A percentile compares a stretch with the other conserved stretches of the same genome.
phyloP scores from a whole-genome alignment of 1,140 invertebrate genomes.

The Zophobas atratus region DNA sequence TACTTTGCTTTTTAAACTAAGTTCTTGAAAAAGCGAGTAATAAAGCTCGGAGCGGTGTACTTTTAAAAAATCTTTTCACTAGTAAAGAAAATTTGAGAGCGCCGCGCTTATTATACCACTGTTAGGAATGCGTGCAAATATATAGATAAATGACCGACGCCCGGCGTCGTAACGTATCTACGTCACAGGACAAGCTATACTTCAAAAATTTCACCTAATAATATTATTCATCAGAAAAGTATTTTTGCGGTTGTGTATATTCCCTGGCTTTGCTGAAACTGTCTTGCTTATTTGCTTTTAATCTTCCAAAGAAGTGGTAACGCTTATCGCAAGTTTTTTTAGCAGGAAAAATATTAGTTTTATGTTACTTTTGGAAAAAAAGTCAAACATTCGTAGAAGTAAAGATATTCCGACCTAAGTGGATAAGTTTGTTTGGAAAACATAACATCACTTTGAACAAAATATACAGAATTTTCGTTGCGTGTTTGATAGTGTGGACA shows the following conservation, averaged over 20 bases:
- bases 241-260: slow-evolving; percentile 13
- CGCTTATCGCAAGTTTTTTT: too few species aligned
- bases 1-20: too few species aligned
- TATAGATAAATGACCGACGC: slow-evolving; percentile 54
- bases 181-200: slow-evolving; percentile 32
- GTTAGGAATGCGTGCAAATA: slow-evolving; percentile 55
- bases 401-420: too few species aligned
- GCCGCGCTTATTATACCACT: slow-evolving; percentile 50
- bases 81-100: neutral
- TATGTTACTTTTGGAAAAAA: neutral
- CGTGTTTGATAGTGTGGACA: neutral
- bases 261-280: neutral
- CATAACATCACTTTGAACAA: too few species aligned
- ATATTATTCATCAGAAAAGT: slow-evolving; percentile 31
- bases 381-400: neutral
- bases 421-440: too few species aligned
- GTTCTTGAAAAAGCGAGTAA: too few species aligned
- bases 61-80: too few species aligned
- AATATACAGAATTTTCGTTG: neutral
- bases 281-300: neutral
- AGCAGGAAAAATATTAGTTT: too few species aligned
- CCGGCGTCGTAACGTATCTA: slow-evolving; percentile 49
- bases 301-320: neutral
- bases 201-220: slow-evolving; percentile 31
- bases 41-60: too few species aligned